Percentiles rank a stretch among this genome's conserved stretches.
Evolutionary conservation across 2,888 invertebrate genomes (phyloP).

Genomic region (Synanthedon vespiformis): DNA sequence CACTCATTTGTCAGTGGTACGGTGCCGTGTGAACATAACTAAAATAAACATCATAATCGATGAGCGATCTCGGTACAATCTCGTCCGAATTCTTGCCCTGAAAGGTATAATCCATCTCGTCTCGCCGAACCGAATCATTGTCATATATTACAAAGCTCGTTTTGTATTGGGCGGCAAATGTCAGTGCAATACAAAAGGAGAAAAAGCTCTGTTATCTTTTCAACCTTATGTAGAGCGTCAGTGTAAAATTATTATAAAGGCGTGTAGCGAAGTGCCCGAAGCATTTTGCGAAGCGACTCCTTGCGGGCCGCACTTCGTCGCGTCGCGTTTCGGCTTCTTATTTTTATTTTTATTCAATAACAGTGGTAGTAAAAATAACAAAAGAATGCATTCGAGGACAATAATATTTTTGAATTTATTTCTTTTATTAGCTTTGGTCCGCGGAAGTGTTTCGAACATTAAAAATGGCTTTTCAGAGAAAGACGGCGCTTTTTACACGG

Average conservation of each 20-base stretch:
- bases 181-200: constrained; percentile 49
- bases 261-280: constrained; percentile 39
- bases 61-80: constrained; percentile 7
- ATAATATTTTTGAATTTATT: constrained; percentile 35
- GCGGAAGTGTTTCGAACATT: constrained; percentile 37
- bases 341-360: constrained; percentile 29
- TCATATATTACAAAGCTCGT: constrained; percentile 46
- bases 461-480: constrained; percentile 44
- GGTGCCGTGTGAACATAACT: constrained; percentile 25
- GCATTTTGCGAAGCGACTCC: constrained; percentile 65
- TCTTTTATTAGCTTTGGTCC: constrained; percentile 30
- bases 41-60: constrained; percentile 35
- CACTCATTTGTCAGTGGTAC: constrained; percentile 18
- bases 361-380: constrained; percentile 10
- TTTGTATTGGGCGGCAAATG: constrained; percentile 34
- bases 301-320: constrained; percentile 52
- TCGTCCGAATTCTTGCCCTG: constrained; percentile 5
- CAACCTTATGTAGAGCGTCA: constrained; percentile 55
- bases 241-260: constrained; percentile 65
- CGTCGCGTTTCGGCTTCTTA: constrained; percentile 21
- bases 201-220: constrained; percentile 65
- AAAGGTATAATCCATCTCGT: constrained; percentile 23
- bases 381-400: constrained; percentile 31
- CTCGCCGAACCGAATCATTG: constrained; percentile 33
- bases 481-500: constrained; percentile 52